Evolutionary conservation across 64 coral and sea anemone genomes (phyloP), one percentile per base, ranked within the genome.

Genomic region (Hydrozoanthus tunicans): DNA sequence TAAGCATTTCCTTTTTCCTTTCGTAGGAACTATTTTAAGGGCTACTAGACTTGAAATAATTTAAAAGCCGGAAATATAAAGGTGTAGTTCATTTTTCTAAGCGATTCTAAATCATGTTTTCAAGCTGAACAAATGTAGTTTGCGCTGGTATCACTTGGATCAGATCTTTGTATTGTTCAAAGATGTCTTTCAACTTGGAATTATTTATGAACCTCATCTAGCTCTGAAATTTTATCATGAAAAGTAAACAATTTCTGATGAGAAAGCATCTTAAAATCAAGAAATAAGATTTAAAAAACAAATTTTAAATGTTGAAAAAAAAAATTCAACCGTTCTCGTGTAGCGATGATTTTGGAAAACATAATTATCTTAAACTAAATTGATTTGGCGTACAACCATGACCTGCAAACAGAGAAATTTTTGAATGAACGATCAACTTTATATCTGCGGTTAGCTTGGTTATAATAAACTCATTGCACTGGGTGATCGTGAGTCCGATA

Each of bases 391-490:
- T 66, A 5, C 12, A 66, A 11, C 12, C 13, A 83, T 58, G 17
- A 79, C 4, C 20, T 52, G 51, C 55, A 68, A 55, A 83, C 81
- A 68, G 20, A 54, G 61, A 66, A 66, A 13, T 9, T 17, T 3
- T 66, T 83, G 81, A 83, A 83, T 83, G 62, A 65, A 83, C 32
- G 61, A 14, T 17, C 3, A 68, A 65, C 27, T 67, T 27, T 43
- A 43, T 43, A 83, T 83, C 63, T 67, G 61, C 17, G 51, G 43
- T 83, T 27, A 53, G 43, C 20, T 64, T 43, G 32, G 81, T 83
- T 83, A 23, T 83, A 83, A 43, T 83, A 83, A 83, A 68, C 81
- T 83, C 62, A 23, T 83, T 67, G 81, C 81, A 26, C 32, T 7
- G 12, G 67, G 61, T 83, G 81, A 83, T 83, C 32, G 14, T 8